These are phyloP conservation scores for Tamandua tetradactyla DNA, from an alignment of 2,797 vertebrate genomes.

Conservation along the genomic window DNA sequence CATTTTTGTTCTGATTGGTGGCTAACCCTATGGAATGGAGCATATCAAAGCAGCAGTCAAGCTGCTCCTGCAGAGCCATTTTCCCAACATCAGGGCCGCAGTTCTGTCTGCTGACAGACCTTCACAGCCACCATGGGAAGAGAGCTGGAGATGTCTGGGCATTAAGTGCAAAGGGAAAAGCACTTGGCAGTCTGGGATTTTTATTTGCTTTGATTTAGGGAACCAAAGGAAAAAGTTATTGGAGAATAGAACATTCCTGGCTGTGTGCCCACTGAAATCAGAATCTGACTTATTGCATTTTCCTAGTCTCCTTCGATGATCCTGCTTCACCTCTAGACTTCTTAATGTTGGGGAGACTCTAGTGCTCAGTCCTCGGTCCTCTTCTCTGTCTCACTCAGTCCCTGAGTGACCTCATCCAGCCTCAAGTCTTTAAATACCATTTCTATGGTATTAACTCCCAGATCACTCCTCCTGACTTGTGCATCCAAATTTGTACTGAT, in stretches of 20 bases:
- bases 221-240: background rate
- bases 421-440: background rate
- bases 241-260: background rate
- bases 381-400: background rate
- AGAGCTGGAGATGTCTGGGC: background rate
- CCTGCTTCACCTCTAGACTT: background rate
- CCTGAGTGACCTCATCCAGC: background rate
- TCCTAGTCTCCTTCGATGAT: background rate
- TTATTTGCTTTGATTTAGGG: background rate
- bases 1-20: slow-evolving; percentile 10
- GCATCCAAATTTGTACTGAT: background rate
- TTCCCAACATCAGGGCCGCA: background rate
- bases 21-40: background rate
- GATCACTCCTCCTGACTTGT: background rate
- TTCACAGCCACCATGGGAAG: background rate
- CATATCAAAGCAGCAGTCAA: background rate
- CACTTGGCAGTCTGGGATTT: background rate
- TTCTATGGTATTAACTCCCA: background rate
- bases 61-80: background rate
- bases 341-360: background rate
- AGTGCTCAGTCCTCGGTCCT: background rate
- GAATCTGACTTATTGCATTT: background rate
- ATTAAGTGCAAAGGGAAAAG: background rate
- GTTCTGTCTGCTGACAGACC: background rate
- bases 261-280: background rate